Percentiles rank a stretch among this genome's conserved stretches.
Conservation (phyloP, 2,113 vertebrate species). For the Takifugu flavidus region DNA sequence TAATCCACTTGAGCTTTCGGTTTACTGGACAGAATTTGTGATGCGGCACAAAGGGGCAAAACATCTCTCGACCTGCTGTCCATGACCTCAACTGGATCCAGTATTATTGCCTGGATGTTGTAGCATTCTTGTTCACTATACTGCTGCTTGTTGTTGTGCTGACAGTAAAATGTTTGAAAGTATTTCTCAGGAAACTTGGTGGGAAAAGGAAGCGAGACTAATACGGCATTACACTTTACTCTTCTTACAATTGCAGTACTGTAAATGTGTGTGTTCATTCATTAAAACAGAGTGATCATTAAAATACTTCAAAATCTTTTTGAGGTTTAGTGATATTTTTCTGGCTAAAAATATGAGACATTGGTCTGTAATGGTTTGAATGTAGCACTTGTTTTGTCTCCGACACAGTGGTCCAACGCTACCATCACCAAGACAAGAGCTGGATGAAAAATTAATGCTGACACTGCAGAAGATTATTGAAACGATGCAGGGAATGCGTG, state of each 20-base stretch:
- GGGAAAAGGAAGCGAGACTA: conserved; percentile 63
- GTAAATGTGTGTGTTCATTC: too few species aligned
- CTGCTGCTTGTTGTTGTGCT: conserved; percentile 61
- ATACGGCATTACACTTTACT: neutral
- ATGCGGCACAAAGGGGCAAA: conserved; percentile 90
- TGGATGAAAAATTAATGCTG: too few species aligned
- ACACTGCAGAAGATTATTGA: too few species aligned
- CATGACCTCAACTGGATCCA: conserved; percentile 88
- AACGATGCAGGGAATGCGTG: too few species aligned
- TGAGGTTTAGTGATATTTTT: neutral
- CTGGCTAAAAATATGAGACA: too few species aligned
- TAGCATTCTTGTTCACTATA: conserved; percentile 71
- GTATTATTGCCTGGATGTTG: conserved; percentile 87
- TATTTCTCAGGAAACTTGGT: conserved; percentile 63
- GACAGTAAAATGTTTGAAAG: conserved; percentile 72
- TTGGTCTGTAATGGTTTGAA: too few species aligned
- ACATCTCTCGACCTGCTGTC: conserved; percentile 81
- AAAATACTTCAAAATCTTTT: neutral
- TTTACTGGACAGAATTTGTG: conserved; percentile 90
- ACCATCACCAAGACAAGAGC: too few species aligned
- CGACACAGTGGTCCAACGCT: too few species aligned
- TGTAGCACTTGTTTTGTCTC: too few species aligned
- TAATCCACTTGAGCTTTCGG: conserved; percentile 84
- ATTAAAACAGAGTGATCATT: too few species aligned
- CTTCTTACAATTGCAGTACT: neutral